Conservation (phyloP, 2,797 vertebrate genomes). For the Leptoclinus maculatus region DNA sequence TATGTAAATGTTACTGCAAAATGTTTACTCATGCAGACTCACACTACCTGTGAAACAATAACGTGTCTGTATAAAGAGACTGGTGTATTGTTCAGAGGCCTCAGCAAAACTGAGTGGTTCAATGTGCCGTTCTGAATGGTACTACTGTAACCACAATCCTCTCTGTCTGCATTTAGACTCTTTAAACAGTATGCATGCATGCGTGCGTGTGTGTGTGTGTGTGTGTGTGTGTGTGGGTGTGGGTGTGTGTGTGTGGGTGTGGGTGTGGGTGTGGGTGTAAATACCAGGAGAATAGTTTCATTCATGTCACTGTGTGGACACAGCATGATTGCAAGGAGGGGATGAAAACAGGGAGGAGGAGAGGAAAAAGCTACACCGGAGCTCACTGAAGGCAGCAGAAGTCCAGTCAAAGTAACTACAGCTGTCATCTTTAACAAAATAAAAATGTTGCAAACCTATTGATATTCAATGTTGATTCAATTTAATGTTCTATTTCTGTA, state of each 20-base stretch:
- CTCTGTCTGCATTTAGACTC: constrained; percentile 29
- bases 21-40: not conserved
- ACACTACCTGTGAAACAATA: constrained; percentile 14
- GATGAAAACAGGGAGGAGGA: constrained; percentile 35
- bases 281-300: constrained; percentile 47
- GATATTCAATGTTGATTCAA: not conserved
- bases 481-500: not conserved
- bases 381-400: constrained; percentile 26
- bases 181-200: not conserved
- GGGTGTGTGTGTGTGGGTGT: not conserved
- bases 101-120: constrained; percentile 25
- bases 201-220: not conserved
- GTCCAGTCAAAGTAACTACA: constrained; percentile 8
- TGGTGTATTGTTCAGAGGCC: constrained; percentile 31
- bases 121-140: constrained; percentile 43
- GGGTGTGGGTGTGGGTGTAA: not conserved
- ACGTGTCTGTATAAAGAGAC: constrained; percentile 21
- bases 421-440: constrained; percentile 8
- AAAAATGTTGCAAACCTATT: not conserved
- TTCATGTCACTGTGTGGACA: constrained; percentile 60
- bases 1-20: constrained; percentile 9
- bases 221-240: not conserved
- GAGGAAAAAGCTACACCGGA: constrained; percentile 23
- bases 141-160: constrained; percentile 43
- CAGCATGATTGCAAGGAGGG: constrained; percentile 44